These are phyloP conservation scores for Willowsia nigromaculata DNA, from an alignment of 2,888 invertebrate species.

Conservation along the genomic window DNA sequence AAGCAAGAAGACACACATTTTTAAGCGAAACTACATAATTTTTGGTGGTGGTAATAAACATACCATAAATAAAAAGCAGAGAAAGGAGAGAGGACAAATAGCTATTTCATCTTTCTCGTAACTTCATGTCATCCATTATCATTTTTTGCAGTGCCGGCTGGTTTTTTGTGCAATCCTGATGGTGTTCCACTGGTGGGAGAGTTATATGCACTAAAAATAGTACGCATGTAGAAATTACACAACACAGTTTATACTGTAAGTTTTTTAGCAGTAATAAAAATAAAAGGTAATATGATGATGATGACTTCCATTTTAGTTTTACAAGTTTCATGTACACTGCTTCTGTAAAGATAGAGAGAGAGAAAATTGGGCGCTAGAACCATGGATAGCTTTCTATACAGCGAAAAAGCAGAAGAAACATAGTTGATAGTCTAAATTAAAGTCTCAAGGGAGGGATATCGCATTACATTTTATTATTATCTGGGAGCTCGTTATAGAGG, in stretches of 20 bases:
- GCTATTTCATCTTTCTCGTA: conserved; percentile 35
- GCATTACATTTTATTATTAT: conserved; percentile 51
- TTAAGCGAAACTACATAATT: conserved; percentile 48
- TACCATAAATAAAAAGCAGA: background rate
- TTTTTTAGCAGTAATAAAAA: conserved; percentile 37
- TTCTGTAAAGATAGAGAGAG: background rate
- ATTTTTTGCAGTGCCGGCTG: conserved; percentile 35
- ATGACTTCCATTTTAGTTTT: conserved; percentile 18
- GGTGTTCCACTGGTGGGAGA: background rate
- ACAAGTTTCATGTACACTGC: background rate
- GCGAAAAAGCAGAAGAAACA: background rate
- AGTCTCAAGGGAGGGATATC: conserved; percentile 24
- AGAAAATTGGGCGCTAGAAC: background rate
- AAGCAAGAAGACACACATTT: conserved; percentile 45
- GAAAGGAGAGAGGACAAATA: conserved; percentile 41
- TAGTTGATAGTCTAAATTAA: background rate
- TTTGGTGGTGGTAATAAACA: conserved; percentile 47
- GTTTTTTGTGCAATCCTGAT: background rate
- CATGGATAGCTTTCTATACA: background rate
- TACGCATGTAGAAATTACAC: conserved; percentile 33
- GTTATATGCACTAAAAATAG: conserved; percentile 26
- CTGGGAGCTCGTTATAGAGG: conserved; percentile 41
- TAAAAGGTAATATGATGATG: conserved; percentile 49
- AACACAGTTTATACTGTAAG: conserved; percentile 23
- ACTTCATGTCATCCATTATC: conserved; percentile 31